Evolutionary conservation across 2,888 invertebrate genomes (phyloP).

Genomic region (Nemotelus nigrinus): DNA sequence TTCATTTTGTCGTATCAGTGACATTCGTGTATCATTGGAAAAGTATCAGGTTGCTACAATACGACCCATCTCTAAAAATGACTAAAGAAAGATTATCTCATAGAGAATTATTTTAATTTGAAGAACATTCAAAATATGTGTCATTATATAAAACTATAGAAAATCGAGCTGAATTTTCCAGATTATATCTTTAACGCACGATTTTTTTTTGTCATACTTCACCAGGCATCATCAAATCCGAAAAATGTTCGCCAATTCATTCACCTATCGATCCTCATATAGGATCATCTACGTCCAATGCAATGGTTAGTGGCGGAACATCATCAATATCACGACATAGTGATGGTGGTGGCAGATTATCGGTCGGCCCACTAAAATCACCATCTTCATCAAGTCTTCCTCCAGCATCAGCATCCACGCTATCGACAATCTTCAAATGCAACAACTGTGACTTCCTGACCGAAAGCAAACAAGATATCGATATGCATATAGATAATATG

Average conservation of each 20-base stretch:
- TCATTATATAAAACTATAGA: too few relatives aligned
- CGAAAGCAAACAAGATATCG: slow-evolving; percentile 61
- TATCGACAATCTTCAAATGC: slow-evolving; percentile 61
- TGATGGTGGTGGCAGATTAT: slow-evolving; percentile 35
- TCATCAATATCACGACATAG: slow-evolving; percentile 26
- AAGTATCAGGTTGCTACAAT: too few relatives aligned
- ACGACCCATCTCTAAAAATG: too few relatives aligned
- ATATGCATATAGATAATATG: slow-evolving; percentile 57
- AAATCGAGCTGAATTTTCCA: too few relatives aligned
- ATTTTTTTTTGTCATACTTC: too few relatives aligned
- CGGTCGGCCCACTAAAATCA: slow-evolving; percentile 36
- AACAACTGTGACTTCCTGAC: slow-evolving; percentile 63
- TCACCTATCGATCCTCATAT: slow-evolving; percentile 68
- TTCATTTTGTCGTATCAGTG: too few relatives aligned
- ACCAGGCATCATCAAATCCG: slow-evolving; percentile 47
- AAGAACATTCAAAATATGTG: too few relatives aligned
- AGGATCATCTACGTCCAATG: neutral
- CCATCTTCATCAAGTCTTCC: slow-evolving; percentile 38
- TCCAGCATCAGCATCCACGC: slow-evolving; percentile 36
- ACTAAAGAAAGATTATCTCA: too few relatives aligned
- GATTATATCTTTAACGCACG: too few relatives aligned
- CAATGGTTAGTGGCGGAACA: slow-evolving; percentile 19
- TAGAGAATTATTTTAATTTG: too few relatives aligned
- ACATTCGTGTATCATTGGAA: too few relatives aligned
- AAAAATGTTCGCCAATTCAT: slow-evolving; percentile 50